Conservation (phyloP, 2,888 invertebrate genomes). For the Apotomis betuletana region DNA sequence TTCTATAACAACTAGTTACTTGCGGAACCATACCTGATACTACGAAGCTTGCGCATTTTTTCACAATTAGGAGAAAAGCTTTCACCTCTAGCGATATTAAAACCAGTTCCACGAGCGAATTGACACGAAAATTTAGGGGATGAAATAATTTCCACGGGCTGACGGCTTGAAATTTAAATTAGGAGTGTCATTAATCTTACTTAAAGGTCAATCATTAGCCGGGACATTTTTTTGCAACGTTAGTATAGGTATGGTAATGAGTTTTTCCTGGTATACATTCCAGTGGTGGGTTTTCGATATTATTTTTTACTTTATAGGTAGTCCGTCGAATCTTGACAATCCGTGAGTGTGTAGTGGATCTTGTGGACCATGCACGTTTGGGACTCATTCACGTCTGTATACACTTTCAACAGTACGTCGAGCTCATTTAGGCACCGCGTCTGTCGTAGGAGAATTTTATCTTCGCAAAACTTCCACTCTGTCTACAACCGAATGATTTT, state of each 20-base stretch:
- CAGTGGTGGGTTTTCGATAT: too few species aligned
- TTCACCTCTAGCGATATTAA: conserved; percentile 52
- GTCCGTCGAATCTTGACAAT: too few species aligned
- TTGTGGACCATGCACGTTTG: too few species aligned
- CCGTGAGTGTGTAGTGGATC: too few species aligned
- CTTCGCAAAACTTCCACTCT: too few species aligned
- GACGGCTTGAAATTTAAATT: conserved; percentile 34
- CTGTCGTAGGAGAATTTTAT: too few species aligned
- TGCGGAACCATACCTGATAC: conserved; percentile 20
- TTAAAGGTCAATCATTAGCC: conserved; percentile 26
- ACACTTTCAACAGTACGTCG: too few species aligned
- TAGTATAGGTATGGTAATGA: conserved; percentile 7
- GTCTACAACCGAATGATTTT: too few species aligned
- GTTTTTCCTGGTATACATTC: background rate
- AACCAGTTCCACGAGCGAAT: conserved; percentile 48
- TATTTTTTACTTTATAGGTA: too few species aligned
- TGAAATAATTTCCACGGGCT: conserved; percentile 29
- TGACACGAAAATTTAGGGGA: conserved; percentile 40
- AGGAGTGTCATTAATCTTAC: conserved; percentile 32
- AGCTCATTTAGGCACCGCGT: too few species aligned
- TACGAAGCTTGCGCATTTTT: conserved; percentile 43
- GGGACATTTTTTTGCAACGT: conserved; percentile 13
- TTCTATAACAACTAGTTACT: background rate
- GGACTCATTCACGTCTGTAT: too few species aligned
- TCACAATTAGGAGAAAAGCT: conserved; percentile 55